These are phyloP conservation scores for Araneus ventricosus DNA, from an alignment of 1,140 invertebrate genomes.

Conservation along the genomic window DNA sequence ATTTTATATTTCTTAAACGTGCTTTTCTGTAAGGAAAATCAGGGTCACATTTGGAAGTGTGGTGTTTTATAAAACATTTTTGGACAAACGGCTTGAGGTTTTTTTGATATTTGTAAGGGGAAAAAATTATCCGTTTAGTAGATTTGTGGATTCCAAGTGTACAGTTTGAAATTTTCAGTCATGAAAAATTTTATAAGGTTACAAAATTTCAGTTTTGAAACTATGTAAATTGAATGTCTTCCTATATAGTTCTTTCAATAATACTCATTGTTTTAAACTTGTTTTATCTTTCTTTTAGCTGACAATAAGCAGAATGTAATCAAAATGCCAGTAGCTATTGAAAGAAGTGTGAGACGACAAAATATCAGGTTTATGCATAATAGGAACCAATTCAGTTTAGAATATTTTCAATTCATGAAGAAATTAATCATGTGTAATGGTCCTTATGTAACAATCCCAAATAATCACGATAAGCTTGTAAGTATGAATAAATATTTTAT, in stretches of 20 bases:
- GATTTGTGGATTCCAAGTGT: too few species aligned
- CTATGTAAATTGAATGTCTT: not conserved
- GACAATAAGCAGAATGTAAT: conserved; percentile 77
- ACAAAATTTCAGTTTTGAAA: not conserved
- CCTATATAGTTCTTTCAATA: not conserved
- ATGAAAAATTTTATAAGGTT: not conserved
- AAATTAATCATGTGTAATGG: conserved; percentile 88
- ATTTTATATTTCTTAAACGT: too few species aligned
- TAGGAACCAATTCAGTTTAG: conserved; percentile 92
- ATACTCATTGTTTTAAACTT: not conserved
- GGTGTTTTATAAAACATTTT: too few species aligned
- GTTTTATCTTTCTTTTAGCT: conserved; percentile 75
- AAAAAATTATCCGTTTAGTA: too few species aligned
- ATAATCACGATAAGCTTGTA: conserved; percentile 81
- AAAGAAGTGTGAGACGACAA: conserved; percentile 89
- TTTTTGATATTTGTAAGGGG: too few species aligned
- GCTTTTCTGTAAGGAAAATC: too few species aligned
- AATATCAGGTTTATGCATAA: conserved; percentile 97
- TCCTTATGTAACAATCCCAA: conserved; percentile 81
- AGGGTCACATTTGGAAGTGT: too few species aligned
- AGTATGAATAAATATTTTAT: conserved; percentile 45
- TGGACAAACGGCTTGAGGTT: too few species aligned
- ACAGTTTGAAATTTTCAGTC: too few species aligned
- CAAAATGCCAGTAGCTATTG: conserved; percentile 87
- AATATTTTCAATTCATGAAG: conserved; percentile 96